phyloP scores from a whole-genome alignment of 1,140 invertebrate species.

The Frieseomelitta varia region DNA sequence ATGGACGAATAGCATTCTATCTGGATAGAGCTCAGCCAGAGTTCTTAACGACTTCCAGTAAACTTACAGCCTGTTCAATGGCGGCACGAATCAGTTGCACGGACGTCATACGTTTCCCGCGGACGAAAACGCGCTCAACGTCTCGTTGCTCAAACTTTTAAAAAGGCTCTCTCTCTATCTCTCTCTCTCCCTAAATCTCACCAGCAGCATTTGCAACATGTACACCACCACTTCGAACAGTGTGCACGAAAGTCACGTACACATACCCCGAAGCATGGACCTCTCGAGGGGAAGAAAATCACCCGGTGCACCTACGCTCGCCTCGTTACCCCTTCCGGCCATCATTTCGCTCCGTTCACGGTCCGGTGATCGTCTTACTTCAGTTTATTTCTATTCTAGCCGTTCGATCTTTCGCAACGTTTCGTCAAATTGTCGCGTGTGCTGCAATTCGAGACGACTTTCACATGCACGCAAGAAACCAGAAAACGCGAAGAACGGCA shows the following conservation, averaged over 20 bases:
- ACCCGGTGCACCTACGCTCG: background rate
- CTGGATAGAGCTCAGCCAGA: background rate
- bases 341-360: constrained; percentile 1
- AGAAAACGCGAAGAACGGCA: too few relatives aligned
- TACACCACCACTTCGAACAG: too few relatives aligned
- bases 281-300: constrained; percentile 12
- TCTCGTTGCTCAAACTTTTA: constrained; percentile 7
- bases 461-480: background rate
- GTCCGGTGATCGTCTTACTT: background rate
- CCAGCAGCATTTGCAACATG: background rate
- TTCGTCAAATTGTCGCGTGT: background rate
- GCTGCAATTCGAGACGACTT: background rate
- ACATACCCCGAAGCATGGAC: background rate
- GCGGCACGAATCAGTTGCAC: background rate
- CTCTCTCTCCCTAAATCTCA: background rate
- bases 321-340: background rate
- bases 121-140: background rate
- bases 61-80: background rate
- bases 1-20: background rate
- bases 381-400: background rate
- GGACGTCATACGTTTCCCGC: background rate
- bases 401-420: background rate
- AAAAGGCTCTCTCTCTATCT: background rate
- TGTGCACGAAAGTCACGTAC: constrained; percentile 14
- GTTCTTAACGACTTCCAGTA: background rate